Conservation (phyloP, 1,140 invertebrate genomes). For the Diabrotica virgifera region DNA sequence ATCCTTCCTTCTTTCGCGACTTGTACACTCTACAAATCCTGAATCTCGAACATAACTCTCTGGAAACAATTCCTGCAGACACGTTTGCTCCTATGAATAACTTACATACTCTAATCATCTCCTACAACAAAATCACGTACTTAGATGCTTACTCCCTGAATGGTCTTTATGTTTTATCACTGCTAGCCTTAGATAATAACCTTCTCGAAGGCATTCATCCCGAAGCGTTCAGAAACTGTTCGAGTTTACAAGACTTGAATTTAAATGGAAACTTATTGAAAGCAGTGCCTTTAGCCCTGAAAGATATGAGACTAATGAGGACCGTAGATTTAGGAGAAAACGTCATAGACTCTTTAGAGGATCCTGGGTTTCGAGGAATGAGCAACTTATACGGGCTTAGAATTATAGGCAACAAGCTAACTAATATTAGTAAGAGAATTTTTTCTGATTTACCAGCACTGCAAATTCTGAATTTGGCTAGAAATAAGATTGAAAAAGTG, state of each 20-base stretch:
- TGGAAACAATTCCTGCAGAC: constrained; percentile 74
- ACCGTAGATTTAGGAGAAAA: constrained; percentile 85
- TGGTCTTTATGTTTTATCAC: constrained; percentile 72
- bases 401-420: constrained; percentile 83
- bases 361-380: constrained; percentile 78
- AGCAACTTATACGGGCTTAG: constrained; percentile 75
- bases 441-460: constrained; percentile 79
- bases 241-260: constrained; percentile 79
- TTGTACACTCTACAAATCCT: constrained; percentile 80
- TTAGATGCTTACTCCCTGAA: constrained; percentile 75
- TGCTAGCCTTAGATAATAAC: constrained; percentile 79
- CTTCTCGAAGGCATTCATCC: constrained; percentile 69
- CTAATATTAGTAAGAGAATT: constrained; percentile 77
- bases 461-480: constrained; percentile 84
- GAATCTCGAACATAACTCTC: constrained; percentile 73
- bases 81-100: constrained; percentile 82
- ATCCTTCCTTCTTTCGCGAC: constrained; percentile 76
- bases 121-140: constrained; percentile 73
- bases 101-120: constrained; percentile 75
- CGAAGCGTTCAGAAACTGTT: constrained; percentile 79
- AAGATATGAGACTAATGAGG: constrained; percentile 68
- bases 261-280: constrained; percentile 79
- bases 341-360: constrained; percentile 70
- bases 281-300: constrained; percentile 73
- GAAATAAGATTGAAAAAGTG: constrained; percentile 77